A percentile compares a stretch with the other conserved stretches of the same genome.
Conservation (phyloP, 2,797 vertebrate species). For the Melanotaenia parkinsoni region DNA sequence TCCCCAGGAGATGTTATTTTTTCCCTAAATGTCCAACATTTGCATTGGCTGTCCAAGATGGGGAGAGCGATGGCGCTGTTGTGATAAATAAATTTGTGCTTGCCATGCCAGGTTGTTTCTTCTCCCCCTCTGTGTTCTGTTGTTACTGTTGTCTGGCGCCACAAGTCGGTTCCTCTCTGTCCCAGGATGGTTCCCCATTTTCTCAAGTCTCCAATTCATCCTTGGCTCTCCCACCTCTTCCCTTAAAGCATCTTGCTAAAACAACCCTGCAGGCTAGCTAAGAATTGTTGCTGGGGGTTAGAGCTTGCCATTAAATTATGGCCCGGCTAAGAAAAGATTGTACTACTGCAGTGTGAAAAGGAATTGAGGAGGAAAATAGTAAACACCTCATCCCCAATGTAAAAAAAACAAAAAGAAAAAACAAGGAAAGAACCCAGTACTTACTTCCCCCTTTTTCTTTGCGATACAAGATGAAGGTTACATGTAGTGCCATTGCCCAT, state of each 20-base stretch:
- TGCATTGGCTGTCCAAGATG: conserved; percentile 88
- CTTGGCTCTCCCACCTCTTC: conserved; percentile 12
- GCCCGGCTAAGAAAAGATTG: conserved; percentile 19
- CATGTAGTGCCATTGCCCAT: conserved; percentile 94
- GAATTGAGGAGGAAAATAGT: conserved; percentile 34
- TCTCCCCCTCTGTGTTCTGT: conserved; percentile 73
- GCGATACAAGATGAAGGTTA: conserved; percentile 87
- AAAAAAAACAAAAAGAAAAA: conserved; percentile 69
- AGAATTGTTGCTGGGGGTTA: conserved; percentile 23
- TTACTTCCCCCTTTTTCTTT: conserved; percentile 99
- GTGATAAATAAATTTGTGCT: conserved; percentile 88
- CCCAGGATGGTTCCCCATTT: conserved; percentile 79
- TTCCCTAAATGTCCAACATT: conserved; percentile 97
- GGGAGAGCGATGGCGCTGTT: conserved; percentile 84
- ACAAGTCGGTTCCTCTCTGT: conserved; percentile 75
- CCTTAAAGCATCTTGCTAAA: conserved; percentile 49
- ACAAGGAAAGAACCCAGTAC: conserved; percentile 87
- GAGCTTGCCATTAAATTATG: conserved; percentile 26
- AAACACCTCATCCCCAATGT: conserved; percentile 50
- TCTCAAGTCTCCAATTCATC: conserved; percentile 65
- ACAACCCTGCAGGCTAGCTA: conserved; percentile 42
- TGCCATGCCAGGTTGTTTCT: conserved; percentile 78
- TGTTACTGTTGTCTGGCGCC: conserved; percentile 77
- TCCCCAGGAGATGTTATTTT: conserved; percentile 96
- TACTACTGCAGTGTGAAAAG: conserved; percentile 52